Evolutionary conservation across 2,888 invertebrate species (phyloP), one percentile per base, ranked within the genome.

Genomic region (Autographa pulchrina): DNA sequence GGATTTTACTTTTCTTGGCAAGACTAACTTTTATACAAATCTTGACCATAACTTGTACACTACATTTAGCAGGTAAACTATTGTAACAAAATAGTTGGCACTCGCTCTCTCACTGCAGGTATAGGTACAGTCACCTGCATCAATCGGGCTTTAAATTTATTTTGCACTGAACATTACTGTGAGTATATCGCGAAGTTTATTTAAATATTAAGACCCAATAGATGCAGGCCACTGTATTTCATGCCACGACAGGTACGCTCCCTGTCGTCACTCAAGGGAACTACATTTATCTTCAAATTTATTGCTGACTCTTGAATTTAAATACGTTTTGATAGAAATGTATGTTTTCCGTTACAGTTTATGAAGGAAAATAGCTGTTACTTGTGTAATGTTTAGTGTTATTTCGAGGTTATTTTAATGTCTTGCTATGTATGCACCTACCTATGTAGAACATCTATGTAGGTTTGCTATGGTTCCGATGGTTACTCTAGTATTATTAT

Each of bases 251-350:
- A 79, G 66, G 75, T 77, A 66, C 60, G 43, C 52, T 61, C 54
- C 32, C 75, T 59, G 66, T 64, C 66, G 52, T 75, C 70, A 74
- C 68, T 78, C 62, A 68, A 58, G 38, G 75, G 61, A 76, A 61
- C 76, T 64, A 38, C 58, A 78, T 65, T 74, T 74, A 64, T 70
- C 75, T 38, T 60, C 18, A 41, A 54, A 78, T 78, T 74, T 79
- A 77, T 79, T 38, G 62, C 58, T 5, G 38, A 64, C 56, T 65
- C 25, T 25, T 52, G 56, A 48, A 79, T 64, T 63, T 74, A 74
- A 69, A 66, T 69, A 66, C 31, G 58, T 64, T 77, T 70, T 70
- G 43, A 75, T 77, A 59, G 16, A 66, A 70, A 59, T 74, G 43
- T n/a, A 20, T 68, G 8, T 18, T 68, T 52, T 43, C 68, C 41